Percentiles rank a stretch among this genome's conserved stretches.
These are phyloP conservation scores for Pteria penguin DNA, from an alignment of 2,888 invertebrate genomes.

Conservation along the genomic window DNA sequence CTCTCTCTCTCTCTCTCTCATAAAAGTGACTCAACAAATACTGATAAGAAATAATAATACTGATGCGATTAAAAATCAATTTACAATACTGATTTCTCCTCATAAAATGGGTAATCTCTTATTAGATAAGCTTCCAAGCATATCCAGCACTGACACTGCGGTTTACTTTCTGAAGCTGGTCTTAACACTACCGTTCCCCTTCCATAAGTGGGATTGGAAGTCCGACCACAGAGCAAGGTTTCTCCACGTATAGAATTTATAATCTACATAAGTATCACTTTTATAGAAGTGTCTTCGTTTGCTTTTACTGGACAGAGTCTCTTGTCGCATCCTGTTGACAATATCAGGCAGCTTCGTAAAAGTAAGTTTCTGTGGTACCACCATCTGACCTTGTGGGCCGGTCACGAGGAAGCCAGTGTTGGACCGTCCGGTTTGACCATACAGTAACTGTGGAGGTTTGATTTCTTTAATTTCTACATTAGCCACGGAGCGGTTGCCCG, in stretches of 20 bases:
- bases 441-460: neutral
- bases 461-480: neutral
- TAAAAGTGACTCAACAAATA: no score
- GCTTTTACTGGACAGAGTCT: conserved; percentile 25
- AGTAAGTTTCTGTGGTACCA: conserved; percentile 20
- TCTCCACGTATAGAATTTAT: conserved; percentile 25
- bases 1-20: no score
- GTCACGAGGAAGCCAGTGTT: neutral
- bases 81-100: no score
- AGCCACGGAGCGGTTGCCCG: neutral
- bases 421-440: neutral
- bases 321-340: conserved; percentile 26
- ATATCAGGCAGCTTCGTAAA: conserved; percentile 27
- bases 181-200: conserved; percentile 19
- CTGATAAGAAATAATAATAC: no score
- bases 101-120: no score
- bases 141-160: neutral
- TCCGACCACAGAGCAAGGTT: conserved; percentile 31
- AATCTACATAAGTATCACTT: conserved; percentile 33
- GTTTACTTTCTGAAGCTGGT: conserved; percentile 22
- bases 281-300: conserved; percentile 23
- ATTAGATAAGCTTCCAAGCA: no score
- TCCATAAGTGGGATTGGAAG: conserved; percentile 32
- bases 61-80: no score
- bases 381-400: neutral